These are phyloP conservation scores for Labroides dimidiatus DNA, from an alignment of 2,797 vertebrate species.

Conservation along the genomic window DNA sequence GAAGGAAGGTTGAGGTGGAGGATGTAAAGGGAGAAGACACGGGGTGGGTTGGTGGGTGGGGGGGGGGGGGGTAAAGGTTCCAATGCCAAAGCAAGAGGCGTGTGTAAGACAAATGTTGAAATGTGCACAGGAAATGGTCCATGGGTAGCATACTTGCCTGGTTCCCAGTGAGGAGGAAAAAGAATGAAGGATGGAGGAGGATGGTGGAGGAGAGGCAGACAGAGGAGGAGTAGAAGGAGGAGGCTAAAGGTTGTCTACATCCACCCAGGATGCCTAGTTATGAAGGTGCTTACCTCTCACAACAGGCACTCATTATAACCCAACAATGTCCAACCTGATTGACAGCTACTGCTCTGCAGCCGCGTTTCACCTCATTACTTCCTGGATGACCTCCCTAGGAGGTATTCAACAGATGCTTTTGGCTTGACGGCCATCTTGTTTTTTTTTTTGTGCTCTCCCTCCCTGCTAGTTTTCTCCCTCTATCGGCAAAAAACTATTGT, in stretches of 20 bases:
- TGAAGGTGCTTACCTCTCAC: slow-evolving; percentile 50
- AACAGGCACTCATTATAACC: slow-evolving; percentile 57
- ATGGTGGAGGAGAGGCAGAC: slow-evolving; percentile 43
- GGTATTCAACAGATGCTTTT: slow-evolving; percentile 55
- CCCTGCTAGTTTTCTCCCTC: slow-evolving; percentile 29
- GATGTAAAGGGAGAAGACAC: background rate
- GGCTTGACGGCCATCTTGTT: slow-evolving; percentile 66
- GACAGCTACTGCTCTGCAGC: slow-evolving; percentile 62
- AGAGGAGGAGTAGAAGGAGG: slow-evolving; percentile 36
- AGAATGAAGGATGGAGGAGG: slow-evolving; percentile 47
- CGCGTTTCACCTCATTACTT: slow-evolving; percentile 70
- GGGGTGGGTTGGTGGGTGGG: no score
- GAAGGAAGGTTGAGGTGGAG: slow-evolving; percentile 29
- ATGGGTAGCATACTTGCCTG: slow-evolving; percentile 51
- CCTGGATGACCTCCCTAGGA: slow-evolving; percentile 62
- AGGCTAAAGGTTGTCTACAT: slow-evolving; percentile 54
- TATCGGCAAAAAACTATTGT: slow-evolving; percentile 59
- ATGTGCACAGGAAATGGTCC: slow-evolving; percentile 70
- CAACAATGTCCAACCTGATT: slow-evolving; percentile 59
- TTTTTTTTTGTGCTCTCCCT: background rate
- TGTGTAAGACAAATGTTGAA: slow-evolving; percentile 76
- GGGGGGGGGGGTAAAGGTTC: slow-evolving; percentile 25
- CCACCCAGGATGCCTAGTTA: slow-evolving; percentile 50
- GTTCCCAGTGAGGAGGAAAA: slow-evolving; percentile 43
- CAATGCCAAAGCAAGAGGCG: slow-evolving; percentile 59